These are phyloP conservation scores for Drosophila tropicalis DNA, from an alignment of 1,140 invertebrate genomes.

Conservation along the genomic window DNA sequence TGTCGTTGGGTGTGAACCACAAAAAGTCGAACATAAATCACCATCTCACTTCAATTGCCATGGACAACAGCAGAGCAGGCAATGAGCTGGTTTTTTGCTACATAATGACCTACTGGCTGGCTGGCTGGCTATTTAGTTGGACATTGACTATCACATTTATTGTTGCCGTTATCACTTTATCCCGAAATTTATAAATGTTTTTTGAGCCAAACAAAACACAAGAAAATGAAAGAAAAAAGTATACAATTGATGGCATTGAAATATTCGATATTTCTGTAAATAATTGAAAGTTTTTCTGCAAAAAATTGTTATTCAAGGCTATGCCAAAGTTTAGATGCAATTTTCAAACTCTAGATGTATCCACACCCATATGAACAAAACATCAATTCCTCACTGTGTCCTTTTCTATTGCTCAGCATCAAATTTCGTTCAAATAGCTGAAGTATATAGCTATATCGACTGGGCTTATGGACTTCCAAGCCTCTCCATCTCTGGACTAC, in stretches of 20 bases:
- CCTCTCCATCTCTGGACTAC: no score
- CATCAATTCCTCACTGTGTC: no score
- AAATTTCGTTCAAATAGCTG: no score
- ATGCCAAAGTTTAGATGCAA: no score
- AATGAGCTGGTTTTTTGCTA: neutral
- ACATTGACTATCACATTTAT: constrained; percentile 7
- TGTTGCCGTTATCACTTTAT: constrained; percentile 1
- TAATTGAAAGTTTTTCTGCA: neutral
- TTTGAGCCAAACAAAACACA: neutral
- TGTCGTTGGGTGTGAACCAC: neutral
- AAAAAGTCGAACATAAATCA: constrained; percentile 10
- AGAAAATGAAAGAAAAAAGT: neutral
- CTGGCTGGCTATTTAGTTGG: neutral
- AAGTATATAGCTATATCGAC: no score
- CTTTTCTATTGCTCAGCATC: no score
- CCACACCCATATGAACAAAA: no score
- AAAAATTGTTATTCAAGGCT: no score
- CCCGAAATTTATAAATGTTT: neutral
- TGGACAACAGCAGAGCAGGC: neutral
- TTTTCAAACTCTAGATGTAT: no score
- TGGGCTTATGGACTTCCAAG: no score
- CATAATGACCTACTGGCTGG: neutral
- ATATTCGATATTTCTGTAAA: neutral
- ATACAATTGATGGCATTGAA: neutral
- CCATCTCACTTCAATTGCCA: neutral